phyloP scores from a whole-genome alignment of 2,888 invertebrate genomes.

The Tetheella fluctuosa region DNA sequence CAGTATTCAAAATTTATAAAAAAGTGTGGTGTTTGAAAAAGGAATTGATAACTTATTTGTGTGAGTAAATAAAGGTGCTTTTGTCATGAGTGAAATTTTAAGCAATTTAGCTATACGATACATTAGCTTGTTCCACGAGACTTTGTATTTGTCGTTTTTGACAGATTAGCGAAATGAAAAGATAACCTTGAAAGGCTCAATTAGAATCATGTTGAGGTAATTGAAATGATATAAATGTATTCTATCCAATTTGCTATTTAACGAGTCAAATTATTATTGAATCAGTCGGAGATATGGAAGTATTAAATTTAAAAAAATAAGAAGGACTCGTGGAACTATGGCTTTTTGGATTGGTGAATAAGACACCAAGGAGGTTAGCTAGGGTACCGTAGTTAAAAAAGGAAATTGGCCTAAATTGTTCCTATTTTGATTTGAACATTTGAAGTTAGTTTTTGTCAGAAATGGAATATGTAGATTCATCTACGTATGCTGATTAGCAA shows the following conservation, averaged over 20 bases:
- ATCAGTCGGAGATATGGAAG: too few relatives aligned
- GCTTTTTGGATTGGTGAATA: slow-evolving; percentile 16
- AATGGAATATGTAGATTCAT: neutral
- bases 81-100: slow-evolving; percentile 8
- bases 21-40: neutral
- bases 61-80: slow-evolving; percentile 17
- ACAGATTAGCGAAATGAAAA: neutral
- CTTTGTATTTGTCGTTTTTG: neutral
- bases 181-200: neutral
- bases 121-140: slow-evolving; percentile 8
- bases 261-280: too few relatives aligned
- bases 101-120: neutral
- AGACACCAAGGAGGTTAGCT: neutral
- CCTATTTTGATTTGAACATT: slow-evolving; percentile 17
- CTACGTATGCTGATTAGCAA: neutral
- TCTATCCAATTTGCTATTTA: too few relatives aligned
- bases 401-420: slow-evolving; percentile 34
- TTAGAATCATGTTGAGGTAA: neutral
- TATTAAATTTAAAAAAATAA: too few relatives aligned
- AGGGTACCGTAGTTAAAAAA: neutral
- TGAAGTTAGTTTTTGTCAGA: neutral
- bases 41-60: slow-evolving; percentile 14
- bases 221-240: too few relatives aligned
- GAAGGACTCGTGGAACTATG: neutral
- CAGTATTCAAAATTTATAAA: slow-evolving; percentile 1